Conservation (phyloP, 2,888 invertebrate species). For the Cactoblastis cactorum region DNA sequence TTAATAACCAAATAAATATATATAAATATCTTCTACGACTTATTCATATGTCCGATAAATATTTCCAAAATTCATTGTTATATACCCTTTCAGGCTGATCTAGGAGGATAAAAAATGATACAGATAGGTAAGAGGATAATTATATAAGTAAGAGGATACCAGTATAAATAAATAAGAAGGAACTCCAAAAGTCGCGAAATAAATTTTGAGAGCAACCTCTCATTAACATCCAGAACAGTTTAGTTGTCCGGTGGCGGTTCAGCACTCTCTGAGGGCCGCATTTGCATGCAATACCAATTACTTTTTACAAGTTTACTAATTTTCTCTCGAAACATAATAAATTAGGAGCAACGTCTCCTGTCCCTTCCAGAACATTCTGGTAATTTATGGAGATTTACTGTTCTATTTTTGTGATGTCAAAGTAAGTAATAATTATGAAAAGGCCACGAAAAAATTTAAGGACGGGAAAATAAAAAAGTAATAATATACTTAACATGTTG, state of each 20-base stretch:
- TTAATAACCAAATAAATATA: too few species aligned
- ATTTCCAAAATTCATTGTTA: too few species aligned
- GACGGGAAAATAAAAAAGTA: background rate
- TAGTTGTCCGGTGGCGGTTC: constrained; percentile 44
- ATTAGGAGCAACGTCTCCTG: constrained; percentile 23
- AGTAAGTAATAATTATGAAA: too few species aligned
- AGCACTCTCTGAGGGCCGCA: constrained; percentile 41
- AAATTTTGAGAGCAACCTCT: constrained; percentile 45
- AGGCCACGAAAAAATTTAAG: too few species aligned
- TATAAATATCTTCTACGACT: too few species aligned
- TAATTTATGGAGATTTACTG: background rate
- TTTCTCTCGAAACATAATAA: constrained; percentile 37
- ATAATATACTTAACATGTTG: too few species aligned
- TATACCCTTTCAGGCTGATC: too few species aligned
- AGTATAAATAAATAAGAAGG: background rate
- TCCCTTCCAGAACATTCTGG: constrained; percentile 2
- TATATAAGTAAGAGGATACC: too few species aligned
- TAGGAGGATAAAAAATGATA: too few species aligned
- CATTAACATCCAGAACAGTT: constrained; percentile 67
- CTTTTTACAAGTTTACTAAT: constrained; percentile 65
- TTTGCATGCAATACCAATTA: constrained; percentile 70
- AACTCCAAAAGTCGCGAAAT: constrained; percentile 28
- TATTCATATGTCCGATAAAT: too few species aligned
- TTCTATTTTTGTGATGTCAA: background rate
- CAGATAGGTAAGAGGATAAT: too few species aligned